phyloP scores from a whole-genome alignment of 2,797 vertebrate species.

The Parauchenoglanis punctatus region DNA sequence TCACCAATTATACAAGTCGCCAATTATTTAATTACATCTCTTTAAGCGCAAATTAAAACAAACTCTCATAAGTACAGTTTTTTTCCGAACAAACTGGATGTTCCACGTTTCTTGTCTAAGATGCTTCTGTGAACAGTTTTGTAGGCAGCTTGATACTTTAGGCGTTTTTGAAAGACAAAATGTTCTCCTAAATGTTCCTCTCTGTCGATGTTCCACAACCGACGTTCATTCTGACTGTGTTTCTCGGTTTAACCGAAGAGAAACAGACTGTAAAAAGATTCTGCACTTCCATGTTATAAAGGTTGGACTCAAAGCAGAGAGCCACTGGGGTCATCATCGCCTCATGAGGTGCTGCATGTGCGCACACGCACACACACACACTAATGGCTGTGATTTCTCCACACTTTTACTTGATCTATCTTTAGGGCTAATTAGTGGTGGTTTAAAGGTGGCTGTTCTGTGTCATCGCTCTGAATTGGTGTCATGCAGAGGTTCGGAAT shows the following conservation, averaged over 20 bases:
- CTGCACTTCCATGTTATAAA: background rate
- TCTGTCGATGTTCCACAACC: background rate
- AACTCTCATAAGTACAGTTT: no score
- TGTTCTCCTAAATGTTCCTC: background rate
- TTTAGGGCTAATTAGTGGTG: slow-evolving; percentile 44
- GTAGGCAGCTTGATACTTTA: background rate
- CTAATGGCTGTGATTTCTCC: background rate
- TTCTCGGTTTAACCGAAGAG: background rate
- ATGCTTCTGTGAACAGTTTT: background rate
- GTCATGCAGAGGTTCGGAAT: slow-evolving; percentile 14
- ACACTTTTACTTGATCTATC: slow-evolving; percentile 35
- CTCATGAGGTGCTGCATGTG: background rate
- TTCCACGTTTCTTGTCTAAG: background rate
- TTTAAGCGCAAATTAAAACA: background rate
- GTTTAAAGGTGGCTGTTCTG: slow-evolving; percentile 30
- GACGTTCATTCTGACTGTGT: background rate
- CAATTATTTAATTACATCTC: background rate
- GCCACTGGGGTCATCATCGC: background rate
- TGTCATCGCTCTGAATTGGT: slow-evolving; percentile 23
- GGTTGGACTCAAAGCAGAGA: background rate
- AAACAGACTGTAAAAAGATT: background rate
- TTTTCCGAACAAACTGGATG: background rate
- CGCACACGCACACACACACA: background rate
- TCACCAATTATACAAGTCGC: background rate
- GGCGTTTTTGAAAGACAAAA: background rate